A percentile compares a stretch with the other conserved stretches of the same genome.
Evolutionary conservation across 2,888 invertebrate genomes (phyloP).

Genomic region (Idaea dimidiata): DNA sequence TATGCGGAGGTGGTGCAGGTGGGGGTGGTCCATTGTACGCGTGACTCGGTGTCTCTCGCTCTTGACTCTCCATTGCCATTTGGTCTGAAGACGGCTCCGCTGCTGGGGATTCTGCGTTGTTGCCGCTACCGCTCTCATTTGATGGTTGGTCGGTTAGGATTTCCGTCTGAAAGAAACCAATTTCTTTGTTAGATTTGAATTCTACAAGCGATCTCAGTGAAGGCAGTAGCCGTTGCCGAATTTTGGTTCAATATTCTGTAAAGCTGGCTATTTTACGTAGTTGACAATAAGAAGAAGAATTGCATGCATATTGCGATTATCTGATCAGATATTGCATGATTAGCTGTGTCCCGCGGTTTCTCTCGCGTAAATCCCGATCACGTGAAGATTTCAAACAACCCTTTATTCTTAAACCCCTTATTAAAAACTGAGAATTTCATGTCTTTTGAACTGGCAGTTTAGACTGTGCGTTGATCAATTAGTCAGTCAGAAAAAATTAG

Average conservation of each 20-base stretch:
- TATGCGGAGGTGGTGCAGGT: constrained; percentile 84
- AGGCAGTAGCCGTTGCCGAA: no score
- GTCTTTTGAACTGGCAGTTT: no score
- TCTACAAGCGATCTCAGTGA: no score
- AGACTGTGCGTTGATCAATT: no score
- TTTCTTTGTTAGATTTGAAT: background rate
- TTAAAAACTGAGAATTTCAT: background rate
- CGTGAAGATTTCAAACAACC: constrained; percentile 1
- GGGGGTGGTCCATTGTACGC: constrained; percentile 77
- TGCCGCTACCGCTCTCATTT: constrained; percentile 76
- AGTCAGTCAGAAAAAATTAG: no score
- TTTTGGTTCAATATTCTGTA: no score
- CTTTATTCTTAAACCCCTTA: no score
- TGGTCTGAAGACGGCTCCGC: constrained; percentile 84
- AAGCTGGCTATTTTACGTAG: no score
- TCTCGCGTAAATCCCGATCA: background rate
- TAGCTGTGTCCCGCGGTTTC: no score
- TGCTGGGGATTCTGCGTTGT: constrained; percentile 66
- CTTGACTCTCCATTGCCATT: constrained; percentile 86
- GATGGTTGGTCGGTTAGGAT: constrained; percentile 67
- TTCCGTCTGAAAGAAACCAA: constrained; percentile 56
- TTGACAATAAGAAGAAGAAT: no score
- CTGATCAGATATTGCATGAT: no score
- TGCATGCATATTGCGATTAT: no score
- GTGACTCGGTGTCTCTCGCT: constrained; percentile 81